Percentiles rank a stretch among this genome's conserved stretches.
Evolutionary conservation across 2,113 vertebrate genomes (phyloP).

Genomic region (Oceanites oceanicus): DNA sequence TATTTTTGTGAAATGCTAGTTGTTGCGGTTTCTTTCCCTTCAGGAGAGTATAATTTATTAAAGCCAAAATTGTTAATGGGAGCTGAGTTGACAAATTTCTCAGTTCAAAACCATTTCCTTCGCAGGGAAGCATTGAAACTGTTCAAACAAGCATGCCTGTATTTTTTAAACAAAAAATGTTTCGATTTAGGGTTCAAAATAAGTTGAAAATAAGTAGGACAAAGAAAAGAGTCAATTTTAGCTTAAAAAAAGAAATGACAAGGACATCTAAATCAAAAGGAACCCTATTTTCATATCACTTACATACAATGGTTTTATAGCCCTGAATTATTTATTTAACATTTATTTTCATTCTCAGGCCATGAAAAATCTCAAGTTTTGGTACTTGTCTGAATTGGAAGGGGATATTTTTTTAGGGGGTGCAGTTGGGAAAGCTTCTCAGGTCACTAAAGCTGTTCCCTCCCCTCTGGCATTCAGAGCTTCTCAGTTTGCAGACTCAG

Average conservation of each 20-base stretch:
- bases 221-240: neutral
- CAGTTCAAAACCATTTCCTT: neutral
- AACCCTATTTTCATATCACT: neutral
- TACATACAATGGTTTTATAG: neutral
- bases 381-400: neutral
- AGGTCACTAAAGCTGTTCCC: neutral
- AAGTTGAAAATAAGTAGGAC: neutral
- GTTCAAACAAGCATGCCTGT: neutral
- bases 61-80: neutral
- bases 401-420: neutral
- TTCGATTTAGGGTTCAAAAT: neutral
- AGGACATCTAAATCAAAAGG: neutral
- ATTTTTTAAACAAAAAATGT: neutral
- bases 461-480: neutral
- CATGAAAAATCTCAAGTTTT: neutral
- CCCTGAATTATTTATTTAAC: neutral
- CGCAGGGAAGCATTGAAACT: neutral
- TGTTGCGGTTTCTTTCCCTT: neutral
- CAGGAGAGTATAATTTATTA: neutral
- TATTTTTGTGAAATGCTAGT: neutral
- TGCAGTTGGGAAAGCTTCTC: neutral
- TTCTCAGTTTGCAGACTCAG: neutral
- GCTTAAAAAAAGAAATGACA: neutral
- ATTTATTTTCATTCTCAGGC: neutral
- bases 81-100: slow-evolving; percentile 2